A percentile compares a stretch with the other conserved stretches of the same genome.
Conservation (phyloP, 1,140 invertebrate species). For the Scaptomyza hsui region DNA sequence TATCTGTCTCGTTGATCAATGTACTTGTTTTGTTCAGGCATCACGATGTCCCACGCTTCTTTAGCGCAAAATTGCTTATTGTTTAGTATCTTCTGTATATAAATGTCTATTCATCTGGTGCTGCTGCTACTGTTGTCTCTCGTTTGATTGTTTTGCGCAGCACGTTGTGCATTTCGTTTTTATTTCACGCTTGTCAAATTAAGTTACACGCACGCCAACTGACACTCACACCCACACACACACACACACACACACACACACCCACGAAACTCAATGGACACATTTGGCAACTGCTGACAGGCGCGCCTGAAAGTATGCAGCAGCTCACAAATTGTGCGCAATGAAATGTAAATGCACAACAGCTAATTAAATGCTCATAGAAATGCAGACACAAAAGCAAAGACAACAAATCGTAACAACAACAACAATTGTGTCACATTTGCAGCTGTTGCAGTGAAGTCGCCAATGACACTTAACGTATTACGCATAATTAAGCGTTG, state of each 20-base stretch:
- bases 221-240: neutral
- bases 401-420: too few species aligned
- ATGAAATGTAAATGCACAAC: slow-evolving; percentile 71
- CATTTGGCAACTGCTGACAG: slow-evolving; percentile 53
- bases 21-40: too few species aligned
- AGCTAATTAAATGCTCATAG: slow-evolving; percentile 71
- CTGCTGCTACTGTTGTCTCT: slow-evolving; percentile 4
- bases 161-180: slow-evolving; percentile 79
- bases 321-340: slow-evolving; percentile 64
- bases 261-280: neutral
- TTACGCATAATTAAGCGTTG: slow-evolving; percentile 70
- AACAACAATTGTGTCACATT: slow-evolving; percentile 11
- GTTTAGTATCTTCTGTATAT: neutral
- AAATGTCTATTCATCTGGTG: slow-evolving; percentile 1
- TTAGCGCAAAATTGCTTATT: slow-evolving; percentile 32
- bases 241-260: neutral
- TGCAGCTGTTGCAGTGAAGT: slow-evolving; percentile 2
- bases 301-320: slow-evolving; percentile 37
- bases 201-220: slow-evolving; percentile 65
- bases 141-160: slow-evolving; percentile 58
- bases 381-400: slow-evolving; percentile 23
- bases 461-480: slow-evolving; percentile 58
- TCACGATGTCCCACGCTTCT: slow-evolving; percentile 22
- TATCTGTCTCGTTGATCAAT: neutral
- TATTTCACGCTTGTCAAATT: slow-evolving; percentile 74